These are phyloP conservation scores for Rhabdomys dilectus DNA, from an alignment of 2,113 vertebrate genomes.

Conservation along the genomic window DNA sequence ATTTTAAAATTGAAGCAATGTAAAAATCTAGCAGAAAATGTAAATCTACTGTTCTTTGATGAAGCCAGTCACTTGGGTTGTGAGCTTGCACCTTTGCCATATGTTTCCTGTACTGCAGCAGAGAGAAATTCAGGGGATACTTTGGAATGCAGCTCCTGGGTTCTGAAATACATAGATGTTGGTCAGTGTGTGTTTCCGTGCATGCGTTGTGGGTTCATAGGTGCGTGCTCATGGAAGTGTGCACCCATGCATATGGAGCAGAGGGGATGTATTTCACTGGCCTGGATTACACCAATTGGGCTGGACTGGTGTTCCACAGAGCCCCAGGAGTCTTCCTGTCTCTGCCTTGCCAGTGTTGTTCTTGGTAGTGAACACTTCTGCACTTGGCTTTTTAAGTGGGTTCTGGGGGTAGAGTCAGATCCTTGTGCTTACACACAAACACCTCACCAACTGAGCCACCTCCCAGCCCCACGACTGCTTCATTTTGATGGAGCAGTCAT, in stretches of 20 bases:
- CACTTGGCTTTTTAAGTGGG: neutral
- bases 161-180: neutral
- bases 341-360: too few relatives aligned
- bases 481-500: neutral
- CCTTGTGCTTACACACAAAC: neutral
- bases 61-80: fast-evolving
- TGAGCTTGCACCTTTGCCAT: fast-evolving
- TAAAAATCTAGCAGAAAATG: too few relatives aligned
- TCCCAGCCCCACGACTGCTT: neutral
- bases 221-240: too few relatives aligned
- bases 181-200: neutral
- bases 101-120: neutral
- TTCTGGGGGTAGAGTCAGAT: neutral
- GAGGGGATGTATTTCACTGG: neutral
- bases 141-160: neutral
- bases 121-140: neutral
- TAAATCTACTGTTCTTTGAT: fast-evolving
- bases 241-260: neutral
- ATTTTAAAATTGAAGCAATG: fast-evolving
- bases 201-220: neutral
- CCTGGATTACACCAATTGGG: too few relatives aligned
- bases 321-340: neutral
- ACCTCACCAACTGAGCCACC: neutral
- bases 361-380: neutral
- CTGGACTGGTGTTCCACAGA: neutral